phyloP scores from a whole-genome alignment of 2,113 vertebrate species.

The Alectura lathami region DNA sequence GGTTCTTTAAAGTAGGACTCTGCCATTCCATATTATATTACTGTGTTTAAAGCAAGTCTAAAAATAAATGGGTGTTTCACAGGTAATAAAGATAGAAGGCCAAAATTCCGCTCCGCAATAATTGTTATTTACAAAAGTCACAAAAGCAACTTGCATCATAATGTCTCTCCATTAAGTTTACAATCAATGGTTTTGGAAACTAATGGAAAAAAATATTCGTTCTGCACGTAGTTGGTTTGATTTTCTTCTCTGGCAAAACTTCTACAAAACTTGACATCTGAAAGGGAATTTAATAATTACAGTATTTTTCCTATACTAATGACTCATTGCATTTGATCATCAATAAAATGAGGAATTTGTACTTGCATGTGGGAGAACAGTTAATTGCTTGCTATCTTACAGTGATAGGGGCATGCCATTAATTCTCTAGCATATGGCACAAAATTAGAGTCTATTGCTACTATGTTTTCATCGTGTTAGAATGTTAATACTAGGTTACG shows the following conservation, averaged over 20 bases:
- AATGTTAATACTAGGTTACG: neutral
- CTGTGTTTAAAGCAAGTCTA: neutral
- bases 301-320: neutral
- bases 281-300: neutral
- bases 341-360: neutral
- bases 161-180: neutral
- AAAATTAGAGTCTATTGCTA: slow-evolving; percentile 28
- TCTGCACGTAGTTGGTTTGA: neutral
- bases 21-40: neutral
- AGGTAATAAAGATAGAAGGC: neutral
- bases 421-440: slow-evolving; percentile 43
- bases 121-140: neutral
- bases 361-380: neutral
- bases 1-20: slow-evolving; percentile 7
- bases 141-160: neutral
- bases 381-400: slow-evolving; percentile 28
- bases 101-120: neutral
- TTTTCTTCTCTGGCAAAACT: neutral
- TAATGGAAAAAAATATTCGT: neutral
- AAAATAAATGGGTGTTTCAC: neutral
- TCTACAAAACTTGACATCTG: neutral
- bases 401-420: neutral
- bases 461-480: slow-evolving; percentile 7
- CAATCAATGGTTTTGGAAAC: neutral
- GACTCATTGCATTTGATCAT: neutral